Conservation (phyloP, 2,113 vertebrate genomes). For the Diphyllodes magnificus region DNA sequence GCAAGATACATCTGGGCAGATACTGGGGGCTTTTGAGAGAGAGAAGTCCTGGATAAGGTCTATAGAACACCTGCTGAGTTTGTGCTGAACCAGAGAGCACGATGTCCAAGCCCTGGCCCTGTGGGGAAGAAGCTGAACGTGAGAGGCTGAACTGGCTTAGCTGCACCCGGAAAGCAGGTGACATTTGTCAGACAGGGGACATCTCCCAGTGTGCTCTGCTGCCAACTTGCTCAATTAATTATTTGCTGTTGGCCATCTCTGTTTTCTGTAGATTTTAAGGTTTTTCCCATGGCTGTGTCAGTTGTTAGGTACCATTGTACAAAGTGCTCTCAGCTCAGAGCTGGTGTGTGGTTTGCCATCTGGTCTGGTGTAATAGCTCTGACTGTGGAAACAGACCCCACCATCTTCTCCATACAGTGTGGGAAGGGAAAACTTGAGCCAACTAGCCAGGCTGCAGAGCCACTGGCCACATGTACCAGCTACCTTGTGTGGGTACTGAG, state of each 20-base stretch:
- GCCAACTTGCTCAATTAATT: background rate
- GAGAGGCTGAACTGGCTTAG: background rate
- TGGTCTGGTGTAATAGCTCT: background rate
- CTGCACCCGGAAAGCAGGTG: background rate
- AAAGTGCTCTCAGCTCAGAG: background rate
- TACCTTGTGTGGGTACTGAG: background rate
- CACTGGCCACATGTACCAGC: background rate
- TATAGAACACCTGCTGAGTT: background rate
- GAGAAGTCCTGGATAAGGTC: background rate
- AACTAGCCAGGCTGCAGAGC: background rate
- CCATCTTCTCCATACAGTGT: background rate
- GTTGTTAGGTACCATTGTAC: background rate
- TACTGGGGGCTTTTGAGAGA: background rate
- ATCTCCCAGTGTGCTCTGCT: background rate
- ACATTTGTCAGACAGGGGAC: background rate
- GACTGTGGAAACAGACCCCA: background rate
- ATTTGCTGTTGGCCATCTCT: background rate
- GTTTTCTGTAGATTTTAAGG: background rate
- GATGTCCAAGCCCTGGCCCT: background rate
- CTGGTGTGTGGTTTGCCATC: background rate
- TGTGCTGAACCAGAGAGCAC: background rate
- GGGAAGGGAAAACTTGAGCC: background rate
- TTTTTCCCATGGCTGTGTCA: background rate
- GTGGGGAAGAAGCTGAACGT: fast-evolving
- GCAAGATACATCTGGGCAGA: background rate